These are phyloP conservation scores for Amaurobius ferox DNA, from an alignment of 2,888 invertebrate species.

Conservation along the genomic window DNA sequence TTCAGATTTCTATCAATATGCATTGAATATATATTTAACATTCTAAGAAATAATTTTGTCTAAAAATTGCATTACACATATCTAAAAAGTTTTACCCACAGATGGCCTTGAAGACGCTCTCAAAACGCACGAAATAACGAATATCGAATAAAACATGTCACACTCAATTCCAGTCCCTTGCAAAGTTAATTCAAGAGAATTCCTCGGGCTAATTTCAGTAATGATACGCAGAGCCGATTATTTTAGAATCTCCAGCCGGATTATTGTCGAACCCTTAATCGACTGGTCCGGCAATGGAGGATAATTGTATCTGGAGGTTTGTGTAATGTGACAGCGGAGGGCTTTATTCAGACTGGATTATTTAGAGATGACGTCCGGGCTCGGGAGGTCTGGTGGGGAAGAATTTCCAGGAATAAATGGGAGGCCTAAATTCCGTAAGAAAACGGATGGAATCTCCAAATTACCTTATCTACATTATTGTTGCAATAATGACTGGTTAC, in stretches of 20 bases:
- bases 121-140: too few species aligned
- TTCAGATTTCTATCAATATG: too few species aligned
- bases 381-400: background rate
- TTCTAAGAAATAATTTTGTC: too few species aligned
- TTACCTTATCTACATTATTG: too few species aligned
- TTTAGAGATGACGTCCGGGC: background rate
- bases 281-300: background rate
- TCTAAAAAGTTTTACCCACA: too few species aligned
- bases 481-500: too few species aligned
- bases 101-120: too few species aligned
- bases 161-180: background rate
- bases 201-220: conserved; percentile 41
- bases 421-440: too few species aligned
- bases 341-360: background rate
- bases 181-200: background rate
- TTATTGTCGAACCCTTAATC: background rate
- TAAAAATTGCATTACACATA: too few species aligned
- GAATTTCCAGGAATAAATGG: too few species aligned
- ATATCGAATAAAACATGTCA: conserved; percentile 1
- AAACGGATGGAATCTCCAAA: too few species aligned
- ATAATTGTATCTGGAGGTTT: conserved; percentile 1
- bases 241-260: conserved; percentile 34
- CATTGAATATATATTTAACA: too few species aligned
- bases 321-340: conserved; percentile 3
- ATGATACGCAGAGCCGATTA: conserved; percentile 60